Percentiles rank a stretch among this genome's conserved stretches.
Conservation (phyloP, 2,113 vertebrate genomes). For the Cepphus grylle region DNA sequence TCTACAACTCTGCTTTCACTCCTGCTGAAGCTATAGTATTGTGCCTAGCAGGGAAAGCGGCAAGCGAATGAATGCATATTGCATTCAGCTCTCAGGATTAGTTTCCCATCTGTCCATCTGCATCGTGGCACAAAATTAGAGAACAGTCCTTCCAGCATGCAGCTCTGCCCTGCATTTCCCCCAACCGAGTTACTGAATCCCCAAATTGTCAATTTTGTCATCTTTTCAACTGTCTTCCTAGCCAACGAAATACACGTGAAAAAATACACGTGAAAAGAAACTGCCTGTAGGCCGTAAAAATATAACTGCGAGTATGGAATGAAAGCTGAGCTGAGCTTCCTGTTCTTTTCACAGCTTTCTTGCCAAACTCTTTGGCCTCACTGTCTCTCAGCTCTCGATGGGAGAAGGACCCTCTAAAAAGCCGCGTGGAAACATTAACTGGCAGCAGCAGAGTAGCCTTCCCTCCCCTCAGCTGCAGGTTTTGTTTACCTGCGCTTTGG, state of each 20-base stretch:
- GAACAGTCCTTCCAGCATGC: not conserved
- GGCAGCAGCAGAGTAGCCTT: not conserved
- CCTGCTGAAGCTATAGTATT: not conserved
- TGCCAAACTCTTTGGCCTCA: not conserved
- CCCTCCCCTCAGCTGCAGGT: not conserved
- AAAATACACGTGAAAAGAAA: not conserved
- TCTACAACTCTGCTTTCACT: not conserved
- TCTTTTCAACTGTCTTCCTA: not conserved
- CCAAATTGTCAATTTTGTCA: not conserved
- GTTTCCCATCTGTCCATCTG: not conserved
- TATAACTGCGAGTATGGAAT: not conserved
- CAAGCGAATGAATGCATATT: not conserved
- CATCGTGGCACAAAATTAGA: not conserved
- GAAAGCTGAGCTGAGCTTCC: not conserved
- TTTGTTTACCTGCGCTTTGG: not conserved
- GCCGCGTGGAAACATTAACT: not conserved
- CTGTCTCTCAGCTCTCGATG: not conserved
- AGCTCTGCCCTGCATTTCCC: not conserved
- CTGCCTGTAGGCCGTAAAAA: not conserved
- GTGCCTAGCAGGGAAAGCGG: not conserved
- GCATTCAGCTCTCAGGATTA: not conserved
- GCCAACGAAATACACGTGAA: not conserved
- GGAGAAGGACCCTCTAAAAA: not conserved
- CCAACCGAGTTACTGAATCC: not conserved
- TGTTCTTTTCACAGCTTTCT: not conserved